Evolutionary conservation across 2,888 invertebrate species (phyloP).

Genomic region (Dasysyrphus tricinctus): DNA sequence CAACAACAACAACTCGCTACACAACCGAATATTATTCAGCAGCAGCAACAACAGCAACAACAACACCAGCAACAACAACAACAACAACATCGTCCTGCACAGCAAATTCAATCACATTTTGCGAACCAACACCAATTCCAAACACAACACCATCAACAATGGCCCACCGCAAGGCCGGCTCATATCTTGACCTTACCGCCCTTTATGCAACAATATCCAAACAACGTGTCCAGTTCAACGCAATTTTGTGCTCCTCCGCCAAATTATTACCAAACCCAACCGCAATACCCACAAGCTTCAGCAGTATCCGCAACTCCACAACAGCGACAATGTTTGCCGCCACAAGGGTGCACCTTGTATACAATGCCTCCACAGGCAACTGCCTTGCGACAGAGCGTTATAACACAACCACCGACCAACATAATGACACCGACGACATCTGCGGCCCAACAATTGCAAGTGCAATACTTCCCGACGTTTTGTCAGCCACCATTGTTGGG

Average conservation of each 20-base stretch:
- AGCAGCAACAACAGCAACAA: slow-evolving; percentile 66
- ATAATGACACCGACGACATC: slow-evolving; percentile 76
- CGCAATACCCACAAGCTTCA: slow-evolving; percentile 46
- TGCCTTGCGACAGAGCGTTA: slow-evolving; percentile 63
- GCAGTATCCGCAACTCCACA: slow-evolving; percentile 76
- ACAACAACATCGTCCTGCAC: slow-evolving; percentile 60
- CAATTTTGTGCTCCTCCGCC: slow-evolving; percentile 61
- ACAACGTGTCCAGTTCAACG: slow-evolving; percentile 45
- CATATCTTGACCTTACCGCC: slow-evolving; percentile 65
- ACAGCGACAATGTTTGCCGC: slow-evolving; percentile 77
- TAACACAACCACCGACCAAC: slow-evolving; percentile 63
- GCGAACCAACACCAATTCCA: slow-evolving; percentile 64
- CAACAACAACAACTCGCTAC: slow-evolving; percentile 74
- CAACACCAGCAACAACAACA: slow-evolving; percentile 72
- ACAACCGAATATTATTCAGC: slow-evolving; percentile 69
- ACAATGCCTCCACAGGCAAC: slow-evolving; percentile 73
- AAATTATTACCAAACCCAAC: slow-evolving; percentile 49
- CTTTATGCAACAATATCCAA: slow-evolving; percentile 61
- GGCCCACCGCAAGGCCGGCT: slow-evolving; percentile 48
- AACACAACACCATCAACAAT: slow-evolving; percentile 75
- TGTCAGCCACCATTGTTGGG: slow-evolving; percentile 78
- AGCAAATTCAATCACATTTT: slow-evolving; percentile 56
- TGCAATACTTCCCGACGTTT: slow-evolving; percentile 78
- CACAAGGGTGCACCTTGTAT: slow-evolving; percentile 75
- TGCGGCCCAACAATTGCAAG: slow-evolving; percentile 68